Evolutionary conservation across 2,888 invertebrate species (phyloP), one percentile per base, ranked within the genome.

Genomic region (Hemistola chrysoprasaria): DNA sequence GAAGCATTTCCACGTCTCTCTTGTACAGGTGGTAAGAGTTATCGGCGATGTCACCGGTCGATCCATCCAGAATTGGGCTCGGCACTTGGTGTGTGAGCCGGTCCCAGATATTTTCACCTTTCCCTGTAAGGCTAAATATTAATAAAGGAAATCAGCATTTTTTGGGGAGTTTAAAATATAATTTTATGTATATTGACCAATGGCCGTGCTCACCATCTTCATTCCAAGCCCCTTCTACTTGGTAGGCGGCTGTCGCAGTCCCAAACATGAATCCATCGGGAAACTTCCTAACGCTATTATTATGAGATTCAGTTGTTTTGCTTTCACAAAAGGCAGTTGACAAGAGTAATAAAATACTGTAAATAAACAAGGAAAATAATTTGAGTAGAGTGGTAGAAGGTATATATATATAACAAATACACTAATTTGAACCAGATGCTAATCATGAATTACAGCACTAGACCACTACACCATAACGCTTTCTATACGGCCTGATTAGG

Each of bases 51-150:
- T 92, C 91, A 0, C 84, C 92, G 41, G 87, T 91, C 10, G 86
- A 82, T 22, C 79, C 62, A 56, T 91, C 87, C 5, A 45, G 70
- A 8, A 92, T 83, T 32, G 75, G 74, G 8, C 90, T 89, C 0
- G 87, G 60, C 4, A 48, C 31, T 11, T 20, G 41, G 25, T 90
- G 90, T 1, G 89, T 79, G 53, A 90, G 68, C 38, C 63, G 77
- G 67, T 93, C 92, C 92, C 92, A 92, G 33, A 91, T 90, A 30
- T 85, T 90, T 64, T 24, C 83, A 6, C 83, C 76, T 63, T 90
- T 90, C 8, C 84, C 90, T 71, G 42, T 7, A 59, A 56, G 6
- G 10, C 2, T 2, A 22, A 30, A 8, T 1, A 1, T 1, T 1
- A 2, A n/a, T n/a, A n/a, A n/a, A n/a, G n/a, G n/a, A n/a, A n/a